phyloP scores from a whole-genome alignment of 2,113 vertebrate genomes.

The Rhombomys opimus region DNA sequence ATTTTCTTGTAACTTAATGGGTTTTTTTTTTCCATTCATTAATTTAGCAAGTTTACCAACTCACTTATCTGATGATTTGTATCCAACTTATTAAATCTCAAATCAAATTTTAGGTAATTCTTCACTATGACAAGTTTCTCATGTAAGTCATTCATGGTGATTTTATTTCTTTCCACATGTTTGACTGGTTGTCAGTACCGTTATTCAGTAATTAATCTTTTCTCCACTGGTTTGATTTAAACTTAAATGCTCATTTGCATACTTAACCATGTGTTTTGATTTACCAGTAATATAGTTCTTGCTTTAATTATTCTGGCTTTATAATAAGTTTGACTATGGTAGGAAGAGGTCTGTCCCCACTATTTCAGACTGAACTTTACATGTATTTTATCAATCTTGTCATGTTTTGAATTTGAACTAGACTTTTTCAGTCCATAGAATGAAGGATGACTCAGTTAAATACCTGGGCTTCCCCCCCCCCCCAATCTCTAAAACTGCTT shows the following conservation, averaged over 20 bases:
- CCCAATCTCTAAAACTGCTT: not conserved
- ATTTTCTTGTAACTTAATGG: not conserved
- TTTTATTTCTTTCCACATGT: constrained; percentile 4
- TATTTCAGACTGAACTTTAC: not conserved
- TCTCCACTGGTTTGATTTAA: not conserved
- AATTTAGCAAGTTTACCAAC: not conserved
- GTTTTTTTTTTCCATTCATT: constrained; percentile 8
- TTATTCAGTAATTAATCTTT: not conserved
- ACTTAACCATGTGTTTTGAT: not conserved
- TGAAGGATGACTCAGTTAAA: not conserved
- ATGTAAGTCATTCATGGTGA: not conserved
- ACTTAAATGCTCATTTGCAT: not conserved
- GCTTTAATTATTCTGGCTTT: not conserved
- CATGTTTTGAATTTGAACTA: not conserved
- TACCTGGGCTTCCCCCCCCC: not conserved
- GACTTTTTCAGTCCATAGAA: not conserved
- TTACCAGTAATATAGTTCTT: not conserved
- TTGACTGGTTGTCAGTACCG: not conserved
- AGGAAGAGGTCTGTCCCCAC: not conserved
- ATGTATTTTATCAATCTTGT: not conserved
- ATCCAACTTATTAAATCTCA: not conserved
- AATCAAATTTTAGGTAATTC: not conserved
- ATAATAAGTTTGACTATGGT: not conserved
- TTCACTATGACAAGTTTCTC: not conserved
- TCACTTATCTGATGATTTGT: not conserved